A percentile compares a stretch with the other conserved stretches of the same genome.
Conservation (phyloP, 1,140 invertebrate genomes). For the Hypsibius dujardini region DNA sequence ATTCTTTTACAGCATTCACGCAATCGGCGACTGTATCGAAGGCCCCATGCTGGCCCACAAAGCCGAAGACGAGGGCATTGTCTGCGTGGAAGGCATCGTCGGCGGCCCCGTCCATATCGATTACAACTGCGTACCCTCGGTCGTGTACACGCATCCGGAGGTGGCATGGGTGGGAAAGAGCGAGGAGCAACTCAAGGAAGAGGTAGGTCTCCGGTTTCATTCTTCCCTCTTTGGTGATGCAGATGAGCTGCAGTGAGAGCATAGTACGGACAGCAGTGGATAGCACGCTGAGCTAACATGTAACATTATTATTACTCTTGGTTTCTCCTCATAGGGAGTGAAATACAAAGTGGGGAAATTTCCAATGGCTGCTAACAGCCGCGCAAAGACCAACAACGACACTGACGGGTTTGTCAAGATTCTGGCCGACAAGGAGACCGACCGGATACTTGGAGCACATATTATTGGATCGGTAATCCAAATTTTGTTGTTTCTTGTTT, state of each 20-base stretch:
- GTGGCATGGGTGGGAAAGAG: conserved; percentile 96
- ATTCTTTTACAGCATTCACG: conserved; percentile 59
- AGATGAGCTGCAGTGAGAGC: conserved; percentile 10
- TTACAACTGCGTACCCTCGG: conserved; percentile 96
- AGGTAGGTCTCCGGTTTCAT: conserved; percentile 37
- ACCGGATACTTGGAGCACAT: conserved; percentile 85
- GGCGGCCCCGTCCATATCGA: conserved; percentile 88
- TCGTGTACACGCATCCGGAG: conserved; percentile 93
- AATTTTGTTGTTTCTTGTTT: conserved; percentile 7
- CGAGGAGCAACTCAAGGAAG: conserved; percentile 89
- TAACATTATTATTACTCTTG: conserved; percentile 21
- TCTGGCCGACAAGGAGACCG: conserved; percentile 75
- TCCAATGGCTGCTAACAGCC: conserved; percentile 87
- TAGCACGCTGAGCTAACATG: too few species aligned
- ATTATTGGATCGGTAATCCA: conserved; percentile 72
- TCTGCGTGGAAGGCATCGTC: conserved; percentile 88
- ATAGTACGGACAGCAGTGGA: too few species aligned
- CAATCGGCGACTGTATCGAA: conserved; percentile 94
- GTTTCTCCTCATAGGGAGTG: conserved; percentile 45
- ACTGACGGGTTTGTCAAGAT: conserved; percentile 95
- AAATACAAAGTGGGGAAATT: conserved; percentile 94
- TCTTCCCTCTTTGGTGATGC: neutral
- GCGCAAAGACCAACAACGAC: conserved; percentile 94
- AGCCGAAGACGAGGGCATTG: conserved; percentile 94
- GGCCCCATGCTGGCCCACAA: conserved; percentile 99